Evolutionary conservation across 2,888 invertebrate species (phyloP), one percentile per base, ranked within the genome.

Genomic region (Macaria notata): DNA sequence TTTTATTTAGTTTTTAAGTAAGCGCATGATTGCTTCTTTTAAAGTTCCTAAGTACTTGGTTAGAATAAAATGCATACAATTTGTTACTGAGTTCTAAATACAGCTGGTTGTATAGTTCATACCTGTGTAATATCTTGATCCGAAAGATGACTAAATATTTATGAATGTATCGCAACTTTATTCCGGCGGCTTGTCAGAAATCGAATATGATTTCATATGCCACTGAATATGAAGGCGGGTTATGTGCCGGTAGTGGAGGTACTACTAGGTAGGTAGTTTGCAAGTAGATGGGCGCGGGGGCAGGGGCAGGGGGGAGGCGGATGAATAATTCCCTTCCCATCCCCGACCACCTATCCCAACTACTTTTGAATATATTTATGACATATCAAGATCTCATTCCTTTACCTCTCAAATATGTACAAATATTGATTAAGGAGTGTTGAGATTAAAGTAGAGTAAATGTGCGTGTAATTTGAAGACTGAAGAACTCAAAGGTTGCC

Each of bases 171-270:
- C 48, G 19, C 45, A 51, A 51, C 33, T 52, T 41, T 57, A 57
- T 57, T 57, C 72, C 69, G 76, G 73, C 71, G 71, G 71, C 75
- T 75, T 76, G 78, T 79, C 81, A 78, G 82, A 80, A 81, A 75
- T 80, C 76, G 75, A 72, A 80, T 81, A 76, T 73, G 69, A 69
- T 78, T 82, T 82, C 81, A 81, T 84, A 82, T 77, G 81, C 79
- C 82, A 79, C 79, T 86, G 86, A 86, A 87, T 87, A 85, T 79
- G 82, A 82, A 84, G 8, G 6, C 6, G 7, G 39, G 39, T 39
- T 7, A 5, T 7, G 6, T n/a, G 39, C 4, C 8, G n/a, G 6
- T 39, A 4, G 8, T 8, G 3, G 4, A 39, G 3, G 6, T 59
- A 70, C 64, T 64, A n/a, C n/a, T 68, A 67, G 44, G 71, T 72